These are phyloP conservation scores for Lasiurus borealis DNA, from an alignment of 2,113 vertebrate genomes.

Conservation along the genomic window DNA sequence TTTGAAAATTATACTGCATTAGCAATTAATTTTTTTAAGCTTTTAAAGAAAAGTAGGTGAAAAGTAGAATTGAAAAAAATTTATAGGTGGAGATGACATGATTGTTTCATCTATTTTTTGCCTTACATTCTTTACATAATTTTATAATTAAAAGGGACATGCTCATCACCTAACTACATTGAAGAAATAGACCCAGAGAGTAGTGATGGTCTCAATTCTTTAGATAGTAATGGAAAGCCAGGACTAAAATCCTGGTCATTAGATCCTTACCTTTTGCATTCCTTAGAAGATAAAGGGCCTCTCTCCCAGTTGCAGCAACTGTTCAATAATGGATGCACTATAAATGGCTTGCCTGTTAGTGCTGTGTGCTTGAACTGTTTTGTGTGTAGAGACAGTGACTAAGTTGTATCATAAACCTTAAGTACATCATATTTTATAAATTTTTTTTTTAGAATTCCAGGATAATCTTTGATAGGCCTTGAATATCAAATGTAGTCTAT, in stretches of 20 bases:
- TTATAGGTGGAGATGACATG: background rate
- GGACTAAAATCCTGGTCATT: background rate
- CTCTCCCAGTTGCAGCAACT: background rate
- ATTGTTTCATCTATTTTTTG: slow-evolving; percentile 26
- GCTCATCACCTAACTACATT: background rate
- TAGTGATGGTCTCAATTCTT: background rate
- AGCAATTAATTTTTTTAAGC: slow-evolving; percentile 45
- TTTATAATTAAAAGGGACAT: slow-evolving; percentile 1
- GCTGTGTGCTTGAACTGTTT: background rate
- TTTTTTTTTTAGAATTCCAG: background rate
- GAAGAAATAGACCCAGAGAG: background rate
- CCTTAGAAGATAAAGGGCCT: background rate
- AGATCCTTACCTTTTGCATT: slow-evolving; percentile 36
- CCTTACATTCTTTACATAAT: slow-evolving; percentile 14
- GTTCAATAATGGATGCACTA: background rate
- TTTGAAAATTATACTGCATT: slow-evolving; percentile 23
- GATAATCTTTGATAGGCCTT: background rate
- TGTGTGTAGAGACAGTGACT: background rate
- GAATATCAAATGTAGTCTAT: background rate
- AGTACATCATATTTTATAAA: background rate
- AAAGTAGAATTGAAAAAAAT: slow-evolving; percentile 37
- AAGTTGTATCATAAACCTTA: background rate
- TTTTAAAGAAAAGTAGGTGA: slow-evolving; percentile 32
- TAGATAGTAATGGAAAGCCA: background rate
- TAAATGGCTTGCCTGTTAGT: background rate